These are phyloP conservation scores for Platycercus adscitus DNA, from an alignment of 2,113 vertebrate genomes.

Conservation along the genomic window DNA sequence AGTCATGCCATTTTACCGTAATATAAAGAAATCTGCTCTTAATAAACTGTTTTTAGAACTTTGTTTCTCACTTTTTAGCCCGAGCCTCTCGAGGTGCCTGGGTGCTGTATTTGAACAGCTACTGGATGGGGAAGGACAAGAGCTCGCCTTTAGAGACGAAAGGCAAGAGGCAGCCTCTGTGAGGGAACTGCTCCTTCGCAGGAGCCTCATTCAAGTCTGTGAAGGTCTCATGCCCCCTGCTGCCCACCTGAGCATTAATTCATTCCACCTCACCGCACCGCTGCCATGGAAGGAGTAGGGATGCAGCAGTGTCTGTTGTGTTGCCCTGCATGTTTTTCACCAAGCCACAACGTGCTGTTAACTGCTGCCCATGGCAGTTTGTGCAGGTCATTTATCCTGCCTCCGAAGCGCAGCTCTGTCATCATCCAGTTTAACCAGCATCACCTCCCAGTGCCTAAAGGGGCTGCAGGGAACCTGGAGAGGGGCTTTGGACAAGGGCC, in stretches of 20 bases:
- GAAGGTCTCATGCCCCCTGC: conserved; percentile 16
- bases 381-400: background rate
- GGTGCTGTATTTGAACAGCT: fast-evolving
- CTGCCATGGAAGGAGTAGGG: background rate
- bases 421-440: background rate
- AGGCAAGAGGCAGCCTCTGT: fast-evolving
- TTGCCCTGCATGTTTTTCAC: background rate
- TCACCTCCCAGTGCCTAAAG: background rate
- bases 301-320: fast-evolving
- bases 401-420: background rate
- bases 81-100: background rate
- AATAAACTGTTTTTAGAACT: conserved; percentile 76
- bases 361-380: fast-evolving
- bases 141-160: background rate
- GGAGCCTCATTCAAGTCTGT: fast-evolving
- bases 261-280: fast-evolving
- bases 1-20: conserved; percentile 73
- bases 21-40: conserved; percentile 68
- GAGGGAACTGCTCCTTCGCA: background rate
- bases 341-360: fast-evolving
- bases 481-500: background rate
- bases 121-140: background rate
- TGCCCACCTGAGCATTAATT: background rate
- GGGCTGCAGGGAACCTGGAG: background rate
- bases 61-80: background rate